Conservation (phyloP, 2,113 vertebrate genomes). For the Agapornis roseicollis region DNA sequence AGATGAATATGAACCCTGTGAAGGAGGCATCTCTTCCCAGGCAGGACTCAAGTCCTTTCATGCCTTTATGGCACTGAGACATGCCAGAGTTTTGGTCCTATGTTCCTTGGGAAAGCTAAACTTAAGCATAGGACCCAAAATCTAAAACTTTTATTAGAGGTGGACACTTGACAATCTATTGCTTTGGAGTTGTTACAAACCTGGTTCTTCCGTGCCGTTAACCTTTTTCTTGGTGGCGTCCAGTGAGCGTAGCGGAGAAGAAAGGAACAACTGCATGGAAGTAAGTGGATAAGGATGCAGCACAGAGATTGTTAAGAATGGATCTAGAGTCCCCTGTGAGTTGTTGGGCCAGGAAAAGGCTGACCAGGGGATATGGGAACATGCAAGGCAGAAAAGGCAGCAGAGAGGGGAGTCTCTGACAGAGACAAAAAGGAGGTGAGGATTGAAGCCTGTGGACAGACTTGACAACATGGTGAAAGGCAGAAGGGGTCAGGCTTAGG, state of each 20-base stretch:
- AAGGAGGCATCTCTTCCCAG: neutral
- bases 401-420: neutral
- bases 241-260: neutral
- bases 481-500: neutral
- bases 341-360: neutral
- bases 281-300: neutral
- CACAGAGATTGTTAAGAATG: neutral
- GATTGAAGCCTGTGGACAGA: neutral
- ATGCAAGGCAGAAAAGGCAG: neutral
- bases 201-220: neutral
- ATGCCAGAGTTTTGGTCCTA: neutral
- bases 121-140: neutral
- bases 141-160: neutral
- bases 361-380: neutral
- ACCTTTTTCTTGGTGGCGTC: neutral
- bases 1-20: neutral
- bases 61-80: neutral
- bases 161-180: neutral
- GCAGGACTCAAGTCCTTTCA: neutral
- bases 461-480: neutral
- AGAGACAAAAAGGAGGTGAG: neutral
- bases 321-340: neutral
- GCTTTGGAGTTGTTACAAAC: neutral
- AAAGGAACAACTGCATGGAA: neutral
- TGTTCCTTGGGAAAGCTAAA: neutral